These are phyloP conservation scores for Okapia johnstoni DNA, from an alignment of 2,113 vertebrate species.

Conservation along the genomic window DNA sequence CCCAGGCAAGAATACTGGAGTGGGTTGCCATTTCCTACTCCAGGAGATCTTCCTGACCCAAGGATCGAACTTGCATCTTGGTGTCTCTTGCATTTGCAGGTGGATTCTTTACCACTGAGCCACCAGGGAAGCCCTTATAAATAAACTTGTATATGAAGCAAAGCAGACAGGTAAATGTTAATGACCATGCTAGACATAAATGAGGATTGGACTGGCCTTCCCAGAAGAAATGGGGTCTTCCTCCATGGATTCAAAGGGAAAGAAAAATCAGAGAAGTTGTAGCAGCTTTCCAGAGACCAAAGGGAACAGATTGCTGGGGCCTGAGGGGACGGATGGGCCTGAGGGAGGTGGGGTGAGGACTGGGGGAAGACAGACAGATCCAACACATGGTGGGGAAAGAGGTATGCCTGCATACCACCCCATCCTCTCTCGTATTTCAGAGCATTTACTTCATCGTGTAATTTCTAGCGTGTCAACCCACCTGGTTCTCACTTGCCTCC, in stretches of 20 bases:
- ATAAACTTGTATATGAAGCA: too few species aligned
- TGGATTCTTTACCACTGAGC: background rate
- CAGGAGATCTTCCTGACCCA: background rate
- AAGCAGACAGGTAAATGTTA: background rate
- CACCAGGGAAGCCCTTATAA: background rate
- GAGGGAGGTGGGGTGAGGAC: background rate
- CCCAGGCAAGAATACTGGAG: background rate
- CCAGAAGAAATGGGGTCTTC: background rate
- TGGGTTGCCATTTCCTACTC: background rate
- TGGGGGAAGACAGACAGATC: background rate
- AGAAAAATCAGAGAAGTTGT: background rate
- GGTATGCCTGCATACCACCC: too few species aligned
- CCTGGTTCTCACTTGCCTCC: background rate
- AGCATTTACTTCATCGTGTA: background rate
- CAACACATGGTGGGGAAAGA: too few species aligned
- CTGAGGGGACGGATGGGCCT: background rate
- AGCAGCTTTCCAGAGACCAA: background rate
- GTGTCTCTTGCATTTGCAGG: background rate
- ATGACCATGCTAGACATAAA: background rate
- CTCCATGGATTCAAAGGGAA: background rate
- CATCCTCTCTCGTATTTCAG: background rate
- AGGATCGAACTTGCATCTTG: background rate
- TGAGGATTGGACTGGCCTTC: background rate
- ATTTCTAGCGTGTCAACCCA: background rate
- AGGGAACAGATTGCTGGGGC: background rate